Conservation (phyloP, 2,113 vertebrate species). For the Haemorhous mexicanus region DNA sequence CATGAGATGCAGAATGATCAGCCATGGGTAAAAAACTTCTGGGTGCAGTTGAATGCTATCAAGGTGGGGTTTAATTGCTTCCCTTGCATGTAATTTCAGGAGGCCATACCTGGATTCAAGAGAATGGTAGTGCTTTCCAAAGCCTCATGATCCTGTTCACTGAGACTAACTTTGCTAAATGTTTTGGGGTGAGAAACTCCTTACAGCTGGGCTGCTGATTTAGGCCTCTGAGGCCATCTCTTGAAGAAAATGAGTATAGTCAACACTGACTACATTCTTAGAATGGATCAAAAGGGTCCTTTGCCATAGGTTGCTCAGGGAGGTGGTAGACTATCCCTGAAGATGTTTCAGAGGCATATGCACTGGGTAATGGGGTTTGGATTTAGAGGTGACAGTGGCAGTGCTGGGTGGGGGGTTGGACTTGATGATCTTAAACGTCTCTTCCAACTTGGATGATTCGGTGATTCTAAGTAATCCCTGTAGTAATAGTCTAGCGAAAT, state of each 20-base stretch:
- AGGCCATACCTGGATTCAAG: not conserved
- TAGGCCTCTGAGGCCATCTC: not conserved
- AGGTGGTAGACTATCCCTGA: not conserved
- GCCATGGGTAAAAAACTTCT: not conserved
- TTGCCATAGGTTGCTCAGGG: not conserved
- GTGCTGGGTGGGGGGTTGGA: not conserved
- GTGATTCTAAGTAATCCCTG: not conserved
- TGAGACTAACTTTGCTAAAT: not conserved
- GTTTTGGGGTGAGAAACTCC: not conserved
- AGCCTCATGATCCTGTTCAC: not conserved
- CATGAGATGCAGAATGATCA: not conserved
- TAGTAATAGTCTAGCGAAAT: not conserved
- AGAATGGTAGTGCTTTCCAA: not conserved
- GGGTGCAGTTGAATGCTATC: not conserved
- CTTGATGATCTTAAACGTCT: not conserved
- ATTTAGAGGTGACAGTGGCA: not conserved
- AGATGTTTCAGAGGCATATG: not conserved
- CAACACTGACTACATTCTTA: not conserved
- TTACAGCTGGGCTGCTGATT: not conserved
- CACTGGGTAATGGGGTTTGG: not conserved
- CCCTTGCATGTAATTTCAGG: not conserved
- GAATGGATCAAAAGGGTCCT: not conserved
- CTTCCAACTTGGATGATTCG: not conserved
- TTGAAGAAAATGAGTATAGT: not conserved
- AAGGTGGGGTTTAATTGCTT: not conserved